These are phyloP conservation scores for Colistium nudipinnis DNA, from an alignment of 2,113 vertebrate species.

Conservation along the genomic window DNA sequence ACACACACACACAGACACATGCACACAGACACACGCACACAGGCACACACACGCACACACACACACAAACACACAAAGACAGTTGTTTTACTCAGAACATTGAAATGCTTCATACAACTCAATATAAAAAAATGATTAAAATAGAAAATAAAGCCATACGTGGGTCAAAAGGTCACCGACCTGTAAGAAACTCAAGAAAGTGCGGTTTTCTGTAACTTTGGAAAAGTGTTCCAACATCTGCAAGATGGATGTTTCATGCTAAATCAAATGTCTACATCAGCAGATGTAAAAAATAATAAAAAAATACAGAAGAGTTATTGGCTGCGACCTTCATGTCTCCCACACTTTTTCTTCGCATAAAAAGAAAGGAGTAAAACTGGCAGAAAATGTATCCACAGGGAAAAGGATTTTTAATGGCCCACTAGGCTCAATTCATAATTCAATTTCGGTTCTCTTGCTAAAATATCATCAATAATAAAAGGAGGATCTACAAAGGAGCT, in stretches of 20 bases:
- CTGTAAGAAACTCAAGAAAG: no score
- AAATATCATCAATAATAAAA: not conserved
- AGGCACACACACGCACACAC: no score
- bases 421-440: not conserved
- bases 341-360: not conserved
- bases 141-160: no score
- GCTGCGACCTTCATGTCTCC: not conserved
- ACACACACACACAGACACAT: not conserved
- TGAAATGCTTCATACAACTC: conserved; percentile 23
- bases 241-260: conserved; percentile 38
- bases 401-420: not conserved
- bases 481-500: conserved; percentile 5
- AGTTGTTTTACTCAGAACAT: conserved; percentile 39
- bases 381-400: not conserved
- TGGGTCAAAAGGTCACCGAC: no score
- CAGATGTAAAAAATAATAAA: no score
- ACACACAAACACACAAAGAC: not conserved
- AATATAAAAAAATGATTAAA: conserved; percentile 46
- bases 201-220: no score
- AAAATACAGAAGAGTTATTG: not conserved
- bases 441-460: not conserved
- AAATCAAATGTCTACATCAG: conserved; percentile 29
- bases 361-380: no score
- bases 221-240: conserved; percentile 16
- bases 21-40: no score